Evolutionary conservation across 2,888 invertebrate genomes (phyloP).

Genomic region (Xylota segnis): DNA sequence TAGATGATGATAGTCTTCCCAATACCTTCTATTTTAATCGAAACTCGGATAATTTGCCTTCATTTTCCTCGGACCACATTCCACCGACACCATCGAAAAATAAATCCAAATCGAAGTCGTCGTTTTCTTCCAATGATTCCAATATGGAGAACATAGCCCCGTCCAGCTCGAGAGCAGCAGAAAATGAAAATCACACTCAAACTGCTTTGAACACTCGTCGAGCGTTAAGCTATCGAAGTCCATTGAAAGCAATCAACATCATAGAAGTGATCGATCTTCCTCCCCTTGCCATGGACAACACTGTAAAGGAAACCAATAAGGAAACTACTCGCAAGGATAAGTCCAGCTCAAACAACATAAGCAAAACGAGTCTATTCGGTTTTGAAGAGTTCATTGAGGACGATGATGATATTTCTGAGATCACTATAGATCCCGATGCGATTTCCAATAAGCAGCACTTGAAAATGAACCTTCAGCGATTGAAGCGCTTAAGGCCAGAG

Average conservation of each 20-base stretch:
- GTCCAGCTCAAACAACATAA: background rate
- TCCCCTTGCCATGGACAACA: slow-evolving; percentile 60
- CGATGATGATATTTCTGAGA: slow-evolving; percentile 45
- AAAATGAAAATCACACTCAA: slow-evolving; percentile 70
- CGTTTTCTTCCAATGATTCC: slow-evolving; percentile 80
- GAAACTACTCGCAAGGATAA: slow-evolving; percentile 1
- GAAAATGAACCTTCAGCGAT: slow-evolving; percentile 78
- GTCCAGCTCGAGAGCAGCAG: background rate
- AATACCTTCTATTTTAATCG: slow-evolving; percentile 80
- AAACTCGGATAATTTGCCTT: slow-evolving; percentile 81
- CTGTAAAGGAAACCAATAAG: slow-evolving; percentile 41
- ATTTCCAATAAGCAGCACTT: slow-evolving; percentile 65
- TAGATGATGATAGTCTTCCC: slow-evolving; percentile 79
- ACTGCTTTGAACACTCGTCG: slow-evolving; percentile 79
- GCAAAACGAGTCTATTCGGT: slow-evolving; percentile 79
- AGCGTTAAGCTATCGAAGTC: slow-evolving; percentile 79
- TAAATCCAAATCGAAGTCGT: slow-evolving; percentile 72
- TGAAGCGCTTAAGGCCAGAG: slow-evolving; percentile 79
- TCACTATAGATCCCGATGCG: slow-evolving; percentile 3
- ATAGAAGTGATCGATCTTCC: slow-evolving; percentile 81
- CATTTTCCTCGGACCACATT: slow-evolving; percentile 82
- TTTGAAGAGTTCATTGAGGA: slow-evolving; percentile 80
- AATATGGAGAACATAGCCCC: slow-evolving; percentile 82
- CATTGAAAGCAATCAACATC: slow-evolving; percentile 82
- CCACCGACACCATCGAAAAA: slow-evolving; percentile 78